These are phyloP conservation scores for Diogma glabrata DNA, from an alignment of 2,888 invertebrate species.

Conservation along the genomic window DNA sequence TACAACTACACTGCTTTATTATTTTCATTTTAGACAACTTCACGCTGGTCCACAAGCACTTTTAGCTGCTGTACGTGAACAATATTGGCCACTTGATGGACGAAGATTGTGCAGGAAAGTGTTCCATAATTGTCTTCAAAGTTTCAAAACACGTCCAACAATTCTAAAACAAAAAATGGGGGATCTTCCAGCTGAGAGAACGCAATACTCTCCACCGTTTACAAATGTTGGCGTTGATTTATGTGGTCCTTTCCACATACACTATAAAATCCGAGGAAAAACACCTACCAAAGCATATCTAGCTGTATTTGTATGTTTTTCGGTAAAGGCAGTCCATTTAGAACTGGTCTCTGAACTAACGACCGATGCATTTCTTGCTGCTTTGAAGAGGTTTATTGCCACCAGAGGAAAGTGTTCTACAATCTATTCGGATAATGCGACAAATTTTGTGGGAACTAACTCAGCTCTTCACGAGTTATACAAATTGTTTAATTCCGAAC, in stretches of 20 bases:
- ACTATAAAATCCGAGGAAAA: no score
- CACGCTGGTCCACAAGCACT: neutral
- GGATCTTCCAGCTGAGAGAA: neutral
- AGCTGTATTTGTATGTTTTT: no score
- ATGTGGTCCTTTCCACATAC: neutral
- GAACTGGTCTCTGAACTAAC: neutral
- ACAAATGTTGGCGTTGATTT: neutral
- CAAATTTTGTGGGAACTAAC: neutral
- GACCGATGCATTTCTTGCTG: neutral
- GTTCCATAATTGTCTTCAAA: neutral
- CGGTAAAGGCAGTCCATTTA: slow-evolving; percentile 1
- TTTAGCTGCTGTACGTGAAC: neutral
- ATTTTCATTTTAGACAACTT: neutral
- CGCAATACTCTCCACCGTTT: neutral
- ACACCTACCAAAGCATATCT: no score
- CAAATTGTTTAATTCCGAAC: neutral
- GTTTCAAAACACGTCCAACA: neutral
- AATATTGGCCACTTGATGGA: neutral
- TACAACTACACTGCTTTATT: neutral
- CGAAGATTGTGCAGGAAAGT: neutral
- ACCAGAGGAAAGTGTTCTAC: neutral
- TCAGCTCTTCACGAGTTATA: neutral
- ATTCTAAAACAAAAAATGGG: neutral
- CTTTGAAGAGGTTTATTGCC: neutral
- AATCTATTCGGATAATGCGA: neutral